These are phyloP conservation scores for Alces alces DNA, from an alignment of 2,113 vertebrate genomes.

Conservation along the genomic window DNA sequence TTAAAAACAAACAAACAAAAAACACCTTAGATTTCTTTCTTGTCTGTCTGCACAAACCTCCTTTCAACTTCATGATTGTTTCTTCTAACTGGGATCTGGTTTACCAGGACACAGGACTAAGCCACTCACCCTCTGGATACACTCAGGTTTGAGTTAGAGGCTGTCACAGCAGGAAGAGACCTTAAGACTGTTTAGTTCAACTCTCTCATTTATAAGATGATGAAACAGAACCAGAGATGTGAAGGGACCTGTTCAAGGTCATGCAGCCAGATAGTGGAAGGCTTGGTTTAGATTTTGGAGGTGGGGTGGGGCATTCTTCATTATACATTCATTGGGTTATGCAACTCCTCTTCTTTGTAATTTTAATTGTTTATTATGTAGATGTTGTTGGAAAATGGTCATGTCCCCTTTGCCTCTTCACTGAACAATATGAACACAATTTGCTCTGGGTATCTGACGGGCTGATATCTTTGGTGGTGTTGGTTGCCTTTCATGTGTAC, in stretches of 20 bases:
- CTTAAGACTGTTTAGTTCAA: neutral
- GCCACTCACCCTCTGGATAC: neutral
- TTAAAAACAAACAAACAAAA: neutral
- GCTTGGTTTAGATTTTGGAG: neutral
- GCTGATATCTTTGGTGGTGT: neutral
- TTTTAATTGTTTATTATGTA: neutral
- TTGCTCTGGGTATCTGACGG: neutral
- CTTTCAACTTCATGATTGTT: neutral
- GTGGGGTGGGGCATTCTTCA: fast-evolving
- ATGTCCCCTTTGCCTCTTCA: neutral
- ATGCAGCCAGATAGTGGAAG: neutral
- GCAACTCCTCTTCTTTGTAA: neutral
- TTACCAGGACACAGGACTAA: neutral
- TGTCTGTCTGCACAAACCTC: neutral
- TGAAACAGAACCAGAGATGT: neutral
- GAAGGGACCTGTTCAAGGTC: neutral
- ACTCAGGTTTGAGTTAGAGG: neutral
- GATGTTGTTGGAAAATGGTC: neutral
- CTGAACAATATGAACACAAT: neutral
- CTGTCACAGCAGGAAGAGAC: neutral
- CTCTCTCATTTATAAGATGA: neutral
- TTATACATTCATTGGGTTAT: neutral
- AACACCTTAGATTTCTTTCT: neutral
- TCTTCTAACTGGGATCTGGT: neutral
- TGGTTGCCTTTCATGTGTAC: neutral